These are phyloP conservation scores for Pocillopora damicornis DNA, from an alignment of 64 coral and sea anemone species.

Conservation along the genomic window DNA sequence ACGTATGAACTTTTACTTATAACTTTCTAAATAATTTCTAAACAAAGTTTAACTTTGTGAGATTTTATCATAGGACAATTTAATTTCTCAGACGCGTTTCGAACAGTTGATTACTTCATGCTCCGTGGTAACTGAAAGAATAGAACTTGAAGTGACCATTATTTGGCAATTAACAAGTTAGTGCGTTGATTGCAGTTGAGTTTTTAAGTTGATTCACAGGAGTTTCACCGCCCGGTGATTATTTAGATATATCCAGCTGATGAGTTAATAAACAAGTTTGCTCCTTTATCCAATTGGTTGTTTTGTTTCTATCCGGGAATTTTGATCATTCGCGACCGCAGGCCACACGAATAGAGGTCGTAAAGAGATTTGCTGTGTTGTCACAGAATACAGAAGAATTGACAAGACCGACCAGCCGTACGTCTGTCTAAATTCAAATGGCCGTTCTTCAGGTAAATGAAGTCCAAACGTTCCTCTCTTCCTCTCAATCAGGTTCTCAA, in stretches of 20 bases:
- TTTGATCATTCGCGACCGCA: slow-evolving; percentile 61
- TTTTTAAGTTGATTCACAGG: slow-evolving; percentile 49
- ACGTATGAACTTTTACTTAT: background rate
- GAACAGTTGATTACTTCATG: background rate
- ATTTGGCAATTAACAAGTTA: slow-evolving; percentile 63
- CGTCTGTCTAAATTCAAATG: slow-evolving; percentile 66
- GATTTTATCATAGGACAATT: background rate
- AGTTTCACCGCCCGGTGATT: slow-evolving; percentile 52
- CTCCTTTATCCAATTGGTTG: slow-evolving; percentile 51
- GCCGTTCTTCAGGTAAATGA: slow-evolving; percentile 79
- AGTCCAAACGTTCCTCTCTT: slow-evolving; percentile 40
- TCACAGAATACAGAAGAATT: slow-evolving; percentile 45
- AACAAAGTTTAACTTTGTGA: background rate
- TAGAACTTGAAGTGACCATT: slow-evolving; percentile 43
- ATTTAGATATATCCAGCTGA: slow-evolving; percentile 86
- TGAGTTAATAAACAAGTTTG: slow-evolving; percentile 80
- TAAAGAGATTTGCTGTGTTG: slow-evolving; percentile 50
- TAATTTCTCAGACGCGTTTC: background rate
- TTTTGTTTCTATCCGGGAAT: slow-evolving; percentile 73
- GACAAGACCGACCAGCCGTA: slow-evolving; percentile 11
- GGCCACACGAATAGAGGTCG: slow-evolving; percentile 60
- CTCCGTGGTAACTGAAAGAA: slow-evolving; percentile 8
- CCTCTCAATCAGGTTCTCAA: slow-evolving; percentile 29
- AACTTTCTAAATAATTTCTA: background rate
- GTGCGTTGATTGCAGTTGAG: slow-evolving; percentile 23